Evolutionary conservation across 2,113 vertebrate species (phyloP).

Genomic region (Antennarius striatus): DNA sequence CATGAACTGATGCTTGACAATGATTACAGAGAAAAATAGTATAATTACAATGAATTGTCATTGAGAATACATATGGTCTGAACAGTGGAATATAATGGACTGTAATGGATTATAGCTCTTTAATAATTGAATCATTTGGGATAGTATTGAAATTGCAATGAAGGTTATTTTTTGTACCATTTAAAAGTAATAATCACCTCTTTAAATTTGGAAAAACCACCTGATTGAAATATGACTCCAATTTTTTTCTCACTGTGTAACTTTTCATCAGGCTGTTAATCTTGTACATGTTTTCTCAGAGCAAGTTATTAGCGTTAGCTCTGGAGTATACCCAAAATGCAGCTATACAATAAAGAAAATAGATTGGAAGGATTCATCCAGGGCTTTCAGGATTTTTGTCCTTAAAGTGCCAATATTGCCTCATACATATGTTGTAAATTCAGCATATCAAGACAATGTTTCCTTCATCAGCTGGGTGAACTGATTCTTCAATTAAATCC

Average conservation of each 20-base stretch:
- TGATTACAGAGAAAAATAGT: conserved; percentile 48
- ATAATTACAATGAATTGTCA: conserved; percentile 47
- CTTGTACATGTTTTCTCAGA: not conserved
- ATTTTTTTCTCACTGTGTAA: not conserved
- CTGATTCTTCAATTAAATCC: conserved; percentile 3
- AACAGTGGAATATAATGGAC: conserved; percentile 18
- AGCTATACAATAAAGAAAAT: not conserved
- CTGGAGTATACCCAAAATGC: not conserved
- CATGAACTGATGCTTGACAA: conserved; percentile 56
- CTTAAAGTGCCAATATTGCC: conserved; percentile 4
- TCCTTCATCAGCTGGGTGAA: not conserved
- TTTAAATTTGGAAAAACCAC: conserved; percentile 1
- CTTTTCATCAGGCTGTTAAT: not conserved
- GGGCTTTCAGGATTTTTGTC: not conserved
- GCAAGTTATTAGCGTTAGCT: not conserved
- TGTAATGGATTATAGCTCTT: conserved; percentile 8
- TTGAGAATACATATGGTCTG: conserved; percentile 42
- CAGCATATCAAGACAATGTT: not conserved
- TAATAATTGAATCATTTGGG: conserved; percentile 24
- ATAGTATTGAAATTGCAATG: not conserved
- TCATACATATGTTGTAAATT: not conserved
- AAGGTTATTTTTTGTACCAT: not conserved
- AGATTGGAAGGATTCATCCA: not conserved
- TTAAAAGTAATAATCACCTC: not conserved
- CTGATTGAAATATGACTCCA: not conserved